Evolutionary conservation across 2,888 invertebrate species (phyloP), one percentile per base, ranked within the genome.

Genomic region (Acleris literana): DNA sequence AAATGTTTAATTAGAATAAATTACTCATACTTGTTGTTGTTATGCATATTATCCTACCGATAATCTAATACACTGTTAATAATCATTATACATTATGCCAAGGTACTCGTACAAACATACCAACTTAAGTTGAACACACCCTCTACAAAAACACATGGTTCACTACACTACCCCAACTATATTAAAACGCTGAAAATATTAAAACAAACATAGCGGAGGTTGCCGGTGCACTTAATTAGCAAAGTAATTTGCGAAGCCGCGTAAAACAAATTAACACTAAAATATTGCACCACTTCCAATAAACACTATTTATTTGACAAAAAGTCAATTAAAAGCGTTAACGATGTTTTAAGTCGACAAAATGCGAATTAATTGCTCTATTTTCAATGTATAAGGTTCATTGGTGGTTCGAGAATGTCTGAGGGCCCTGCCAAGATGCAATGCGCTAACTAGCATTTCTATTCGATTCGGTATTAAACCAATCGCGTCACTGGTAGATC

Each of bases 221-320:
- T 66, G 70, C 55, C 63, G 68, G 53, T 52, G 64, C 68, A 69
- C 70, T 70, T 70, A 70, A 72, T 72, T 69, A 72, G 67, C 33
- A 17, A 46, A 61, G 63, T 65, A 65, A 69, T 70, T 67, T 59
- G 43, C n/a, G 66, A 53, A 68, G 68, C 63, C 65, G 57, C 68
- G 68, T 71, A 70, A 69, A 70, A 67, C 68, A 70, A 70, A 69
- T 71, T 69, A 67, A 63, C 62, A 48, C 61, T 55, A 54, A 65
- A 63, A 68, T 67, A 67, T 55, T 64, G 13, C 39, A 39, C 52
- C 54, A 54, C 54, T 43, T 17, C 25, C 3, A 20, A 53, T 58
- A 25, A 44, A 49, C 17, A 43, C n/a, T 33, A 33, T 63, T 51
- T 56, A 25, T 25, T 17, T n/a, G 22, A n/a, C n/a, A 56, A 56